A percentile compares a stretch with the other conserved stretches of the same genome.
phyloP scores from a whole-genome alignment of 2,888 invertebrate genomes.

The Leuctra nigra region DNA sequence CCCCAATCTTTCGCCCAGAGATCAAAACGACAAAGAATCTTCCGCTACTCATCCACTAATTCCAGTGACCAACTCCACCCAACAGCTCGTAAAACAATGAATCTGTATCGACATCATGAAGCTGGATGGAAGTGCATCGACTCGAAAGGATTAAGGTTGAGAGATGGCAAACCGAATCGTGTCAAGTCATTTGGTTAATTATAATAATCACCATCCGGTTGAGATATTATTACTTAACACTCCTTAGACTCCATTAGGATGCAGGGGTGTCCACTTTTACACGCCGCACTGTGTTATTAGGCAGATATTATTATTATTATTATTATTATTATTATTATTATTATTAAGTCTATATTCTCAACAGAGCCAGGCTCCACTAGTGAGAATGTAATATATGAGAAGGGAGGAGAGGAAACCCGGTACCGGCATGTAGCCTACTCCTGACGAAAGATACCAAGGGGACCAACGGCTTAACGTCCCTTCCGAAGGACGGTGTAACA shows the following conservation, averaged over 20 bases:
- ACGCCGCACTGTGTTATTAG: not conserved
- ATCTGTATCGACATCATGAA: not conserved
- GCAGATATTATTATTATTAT: not conserved
- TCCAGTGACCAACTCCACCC: too few species aligned
- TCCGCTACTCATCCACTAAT: too few species aligned
- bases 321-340: not conserved
- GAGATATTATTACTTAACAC: conserved; percentile 15
- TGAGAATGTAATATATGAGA: too few species aligned
- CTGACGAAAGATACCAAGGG: too few species aligned
- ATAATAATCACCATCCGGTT: conserved; percentile 16
- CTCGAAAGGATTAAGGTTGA: not conserved
- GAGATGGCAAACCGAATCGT: conserved; percentile 2
- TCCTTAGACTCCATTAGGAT: conserved; percentile 1
- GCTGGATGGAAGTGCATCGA: conserved; percentile 11
- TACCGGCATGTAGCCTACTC: too few species aligned
- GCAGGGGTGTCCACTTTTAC: conserved; percentile 11
- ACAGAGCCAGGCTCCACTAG: too few species aligned
- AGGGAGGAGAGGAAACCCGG: too few species aligned
- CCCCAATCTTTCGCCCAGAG: too few species aligned
- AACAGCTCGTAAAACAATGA: too few species aligned
- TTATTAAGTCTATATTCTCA: not conserved
- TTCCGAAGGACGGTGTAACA: too few species aligned
- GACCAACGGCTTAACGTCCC: too few species aligned
- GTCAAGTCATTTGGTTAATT: conserved; percentile 14
- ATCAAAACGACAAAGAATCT: too few species aligned